A percentile compares a stretch with the other conserved stretches of the same genome.
These are phyloP conservation scores for Aspidapion aeneum DNA, from an alignment of 2,888 invertebrate species.

Conservation along the genomic window DNA sequence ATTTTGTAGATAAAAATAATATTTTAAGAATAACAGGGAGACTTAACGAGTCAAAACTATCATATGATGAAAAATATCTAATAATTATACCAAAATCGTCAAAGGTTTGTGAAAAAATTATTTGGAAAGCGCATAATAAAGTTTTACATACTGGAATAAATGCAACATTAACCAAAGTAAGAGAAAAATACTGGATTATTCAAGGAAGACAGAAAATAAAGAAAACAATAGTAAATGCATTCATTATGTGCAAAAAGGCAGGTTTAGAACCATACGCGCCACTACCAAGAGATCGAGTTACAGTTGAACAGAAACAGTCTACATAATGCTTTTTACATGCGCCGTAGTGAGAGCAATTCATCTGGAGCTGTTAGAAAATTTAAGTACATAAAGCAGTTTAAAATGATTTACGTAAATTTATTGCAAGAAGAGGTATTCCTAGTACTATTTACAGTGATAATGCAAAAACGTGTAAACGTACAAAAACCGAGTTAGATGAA, in stretches of 20 bases:
- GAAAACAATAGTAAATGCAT: not conserved
- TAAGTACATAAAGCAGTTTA: constrained; percentile 13
- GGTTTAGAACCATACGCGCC: constrained; percentile 5
- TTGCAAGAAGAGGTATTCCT: constrained; percentile 13
- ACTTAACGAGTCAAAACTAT: constrained; percentile 3
- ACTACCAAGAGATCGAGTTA: constrained; percentile 4
- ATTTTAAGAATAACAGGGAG: not conserved
- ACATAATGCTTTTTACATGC: constrained; percentile 12
- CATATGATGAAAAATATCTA: constrained; percentile 3
- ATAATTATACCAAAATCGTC: constrained; percentile 7
- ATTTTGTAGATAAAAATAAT: not conserved
- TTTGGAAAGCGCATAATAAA: not conserved
- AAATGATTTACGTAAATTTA: constrained; percentile 7
- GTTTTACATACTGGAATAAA: not conserved
- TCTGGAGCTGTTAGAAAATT: constrained; percentile 9
- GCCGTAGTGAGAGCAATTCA: constrained; percentile 11
- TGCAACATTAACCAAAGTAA: not conserved
- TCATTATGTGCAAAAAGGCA: not conserved
- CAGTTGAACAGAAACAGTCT: not conserved
- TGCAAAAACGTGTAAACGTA: constrained; percentile 10
- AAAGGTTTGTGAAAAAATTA: not conserved
- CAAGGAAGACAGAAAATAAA: constrained; percentile 8
- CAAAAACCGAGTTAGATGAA: constrained; percentile 4
- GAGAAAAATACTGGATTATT: constrained; percentile 5
- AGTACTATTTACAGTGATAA: constrained; percentile 7